Evolutionary conservation across 2,888 invertebrate species (phyloP).

Genomic region (Phengaris alcon): DNA sequence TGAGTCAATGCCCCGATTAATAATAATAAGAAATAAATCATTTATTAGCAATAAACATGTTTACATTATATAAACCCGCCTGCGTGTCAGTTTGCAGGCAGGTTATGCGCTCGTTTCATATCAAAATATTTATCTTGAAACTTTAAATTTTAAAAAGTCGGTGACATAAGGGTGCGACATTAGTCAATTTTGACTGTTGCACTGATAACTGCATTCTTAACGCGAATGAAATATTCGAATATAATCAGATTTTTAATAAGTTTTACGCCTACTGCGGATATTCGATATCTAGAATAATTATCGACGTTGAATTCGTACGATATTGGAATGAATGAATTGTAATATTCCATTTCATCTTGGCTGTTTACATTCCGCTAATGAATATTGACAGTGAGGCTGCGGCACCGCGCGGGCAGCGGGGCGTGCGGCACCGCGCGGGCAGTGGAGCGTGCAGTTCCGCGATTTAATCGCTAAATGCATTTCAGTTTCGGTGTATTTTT

Average conservation of each 20-base stretch:
- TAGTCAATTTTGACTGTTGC: too few species aligned
- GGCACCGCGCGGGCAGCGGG: not conserved
- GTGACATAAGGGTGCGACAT: too few species aligned
- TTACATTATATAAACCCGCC: too few species aligned
- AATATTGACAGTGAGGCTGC: constrained; percentile 54
- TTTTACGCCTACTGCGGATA: not conserved
- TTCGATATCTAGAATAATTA: not conserved
- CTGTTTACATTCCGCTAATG: constrained; percentile 51
- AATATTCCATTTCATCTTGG: constrained; percentile 29
- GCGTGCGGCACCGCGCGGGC: not conserved
- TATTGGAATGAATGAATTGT: not conserved
- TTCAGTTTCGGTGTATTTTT: constrained; percentile 38
- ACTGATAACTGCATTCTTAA: too few species aligned
- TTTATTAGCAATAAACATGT: too few species aligned
- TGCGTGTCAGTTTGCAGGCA: too few species aligned
- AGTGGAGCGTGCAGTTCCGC: not conserved
- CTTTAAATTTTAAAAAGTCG: too few species aligned
- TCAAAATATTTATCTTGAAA: too few species aligned
- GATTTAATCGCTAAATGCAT: constrained; percentile 49
- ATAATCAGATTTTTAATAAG: not conserved
- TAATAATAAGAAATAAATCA: too few species aligned
- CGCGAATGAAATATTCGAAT: too few species aligned
- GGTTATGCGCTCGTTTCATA: too few species aligned
- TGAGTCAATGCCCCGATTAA: too few species aligned
- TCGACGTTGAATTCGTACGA: not conserved